phyloP scores from a whole-genome alignment of 2,113 vertebrate genomes.

The human region GRCh38 chr5:61071501-61072000 shows the following conservation, averaged over 20 bases:
- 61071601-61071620: not conserved
- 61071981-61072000: not conserved
- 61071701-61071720: not conserved
- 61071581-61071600: not conserved
- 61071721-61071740: not conserved
- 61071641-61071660: not conserved
- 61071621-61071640: not conserved
- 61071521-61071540: not conserved
- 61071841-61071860: not conserved
- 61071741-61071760: not conserved
- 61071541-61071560: not conserved
- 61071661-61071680: not conserved
- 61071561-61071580: not conserved
- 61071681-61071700: not conserved
- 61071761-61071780: not conserved
- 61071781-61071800: not conserved
- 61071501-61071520: not conserved
- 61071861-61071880: constrained; percentile 18
- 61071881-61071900: constrained; percentile 31
- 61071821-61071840: not conserved
- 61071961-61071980: not conserved
- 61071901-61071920: constrained; percentile 35
- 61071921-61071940: constrained; percentile 20
- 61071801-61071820: not conserved
- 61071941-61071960: not conserved